Base-by-base conservation (phyloP, 2,113 vertebrate genomes). In the Pomatostomus ruficeps region DNA sequence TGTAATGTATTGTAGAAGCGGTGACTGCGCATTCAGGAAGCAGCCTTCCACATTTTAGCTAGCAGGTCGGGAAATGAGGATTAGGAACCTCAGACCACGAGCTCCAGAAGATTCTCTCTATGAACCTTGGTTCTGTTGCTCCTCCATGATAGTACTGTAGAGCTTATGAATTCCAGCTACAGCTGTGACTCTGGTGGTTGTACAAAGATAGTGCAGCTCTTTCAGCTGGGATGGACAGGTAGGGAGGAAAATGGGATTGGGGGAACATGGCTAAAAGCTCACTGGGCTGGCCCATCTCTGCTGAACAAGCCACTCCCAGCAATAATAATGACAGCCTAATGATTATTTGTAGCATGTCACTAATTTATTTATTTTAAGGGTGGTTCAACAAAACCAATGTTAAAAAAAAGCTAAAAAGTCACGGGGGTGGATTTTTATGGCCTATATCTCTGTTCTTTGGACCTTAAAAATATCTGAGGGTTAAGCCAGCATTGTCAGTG, bases 361-460 rank as follows among this genome's bases (percentile, higher is more conserved):
- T 75, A 2, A 2, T 49, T 45, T 57, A 38, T 55, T 89, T 89
- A 24, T 65, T 87, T 85, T 66, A 80, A 85, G 54, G 55, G 26
- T 7, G 6, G 31, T n/a, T 92, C 57, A 63, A 71, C 51, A 86
- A 81, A 65, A 49, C 10, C 10, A 40, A 45, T 1, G 0, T 28
- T 11, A 40, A 79, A 83, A 63, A 46, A 25, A 4, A 35, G 4
- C 17, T 24, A 25, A n/a, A 40, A 57, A 54, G 14, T 42, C 17
- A 45, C 0, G 0, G 20, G 11, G 20, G 21, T 62, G 46, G 5
- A 10, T 68, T 88, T 93, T 40, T 51, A 48, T 38, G 42, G n/a
- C 38, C 91, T 89, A 58, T 88, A 59, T 89, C 52, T 94, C 38
- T 66, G 71, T n/a, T 89, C 42, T 95, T 92, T 94, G 55, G 55